These are phyloP conservation scores for Rhynchonycteris naso DNA, from an alignment of 2,797 vertebrate genomes.

Conservation along the genomic window DNA sequence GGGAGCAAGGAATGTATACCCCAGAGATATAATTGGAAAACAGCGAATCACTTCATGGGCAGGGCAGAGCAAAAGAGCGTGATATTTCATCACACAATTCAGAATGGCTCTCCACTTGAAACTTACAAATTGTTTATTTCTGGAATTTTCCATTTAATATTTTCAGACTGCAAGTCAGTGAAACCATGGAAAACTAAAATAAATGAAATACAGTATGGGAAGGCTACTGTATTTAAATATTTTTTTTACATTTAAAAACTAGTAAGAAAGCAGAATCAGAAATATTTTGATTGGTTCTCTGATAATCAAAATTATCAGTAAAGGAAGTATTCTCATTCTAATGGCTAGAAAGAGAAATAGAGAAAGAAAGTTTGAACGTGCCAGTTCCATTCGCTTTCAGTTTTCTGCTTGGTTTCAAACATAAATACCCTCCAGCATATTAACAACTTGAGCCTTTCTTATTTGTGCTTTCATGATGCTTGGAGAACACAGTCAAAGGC, in stretches of 20 bases:
- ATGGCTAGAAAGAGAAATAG: not conserved
- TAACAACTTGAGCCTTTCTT: not conserved
- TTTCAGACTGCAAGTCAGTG: not conserved
- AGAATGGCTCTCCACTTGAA: not conserved
- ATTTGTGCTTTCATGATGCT: not conserved
- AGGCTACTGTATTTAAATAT: not conserved
- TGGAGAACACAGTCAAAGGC: not conserved
- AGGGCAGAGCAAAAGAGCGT: not conserved
- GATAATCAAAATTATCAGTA: not conserved
- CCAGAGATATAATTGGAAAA: not conserved
- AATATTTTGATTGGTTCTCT: not conserved
- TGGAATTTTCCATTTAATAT: not conserved
- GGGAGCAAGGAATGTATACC: not conserved
- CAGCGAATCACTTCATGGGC: not conserved
- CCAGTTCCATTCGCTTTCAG: not conserved
- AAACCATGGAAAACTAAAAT: not conserved
- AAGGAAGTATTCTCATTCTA: not conserved
- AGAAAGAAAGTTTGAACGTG: not conserved
- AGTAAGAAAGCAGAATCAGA: not conserved
- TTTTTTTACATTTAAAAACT: not conserved
- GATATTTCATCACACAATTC: not conserved
- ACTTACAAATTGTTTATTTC: not conserved
- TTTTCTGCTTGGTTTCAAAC: conserved; percentile 12
- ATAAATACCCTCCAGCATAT: not conserved
- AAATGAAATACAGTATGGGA: not conserved